Percentiles rank a stretch among this genome's conserved stretches.
Evolutionary conservation across 1,140 invertebrate species (phyloP).

Genomic region (Pentalonia nigronervosa): DNA sequence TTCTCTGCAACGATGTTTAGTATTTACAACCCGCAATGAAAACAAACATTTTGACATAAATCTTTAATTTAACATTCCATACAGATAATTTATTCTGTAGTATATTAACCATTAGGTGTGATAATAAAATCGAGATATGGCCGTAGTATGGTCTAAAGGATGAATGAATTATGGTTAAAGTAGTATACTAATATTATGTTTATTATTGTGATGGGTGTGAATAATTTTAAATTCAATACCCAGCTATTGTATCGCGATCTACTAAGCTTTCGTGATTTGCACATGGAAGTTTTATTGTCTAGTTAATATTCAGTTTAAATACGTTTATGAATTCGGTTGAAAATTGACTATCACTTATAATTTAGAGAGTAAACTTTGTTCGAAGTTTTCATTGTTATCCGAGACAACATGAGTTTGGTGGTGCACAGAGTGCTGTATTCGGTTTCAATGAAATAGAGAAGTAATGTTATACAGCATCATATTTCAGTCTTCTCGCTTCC

Average conservation of each 20-base stretch:
- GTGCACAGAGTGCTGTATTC: neutral
- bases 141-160: neutral
- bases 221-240: neutral
- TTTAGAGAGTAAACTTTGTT: neutral
- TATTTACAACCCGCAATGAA: neutral
- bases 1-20: neutral
- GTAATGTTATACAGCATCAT: neutral
- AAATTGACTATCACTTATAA: conserved; percentile 13
- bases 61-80: neutral
- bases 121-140: neutral
- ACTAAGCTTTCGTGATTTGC: neutral
- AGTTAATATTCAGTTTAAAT: neutral
- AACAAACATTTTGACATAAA: neutral
- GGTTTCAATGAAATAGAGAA: neutral
- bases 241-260: neutral
- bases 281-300: neutral
- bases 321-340: neutral
- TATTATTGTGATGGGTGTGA: neutral
- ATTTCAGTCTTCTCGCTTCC: neutral
- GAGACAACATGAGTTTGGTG: neutral
- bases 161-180: neutral
- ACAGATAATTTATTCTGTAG: neutral
- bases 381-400: conserved; percentile 31
- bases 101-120: neutral
- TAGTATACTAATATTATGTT: neutral